Evolutionary conservation across 2,888 invertebrate species (phyloP), one percentile per base, ranked within the genome.

Genomic region (Bombyx huttoni): DNA sequence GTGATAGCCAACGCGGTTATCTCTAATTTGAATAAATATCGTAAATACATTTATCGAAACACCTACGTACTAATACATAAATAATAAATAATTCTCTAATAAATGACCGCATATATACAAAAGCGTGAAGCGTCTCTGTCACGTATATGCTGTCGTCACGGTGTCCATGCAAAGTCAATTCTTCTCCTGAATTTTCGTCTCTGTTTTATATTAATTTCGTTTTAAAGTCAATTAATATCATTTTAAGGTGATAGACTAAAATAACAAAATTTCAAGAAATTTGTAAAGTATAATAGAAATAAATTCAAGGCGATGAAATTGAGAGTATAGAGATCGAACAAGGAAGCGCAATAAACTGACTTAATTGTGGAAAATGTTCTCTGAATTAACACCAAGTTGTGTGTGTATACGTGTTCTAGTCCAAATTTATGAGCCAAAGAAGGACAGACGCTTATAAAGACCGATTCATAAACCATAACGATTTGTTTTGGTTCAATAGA

Each of bases 1-100:
- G 7, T 10, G 8, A 12, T 8, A 40, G 40, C 40, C 40, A 40
- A 10, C 40, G 12, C 8, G 40, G 40, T 12, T 40, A 40, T 40
- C 40, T 12, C 8, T 12, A 40, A 24, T 24, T 2, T 60, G 64
- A 66, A 63, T 58, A 60, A 62, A 63, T 63, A 63, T 63, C 63
- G 67, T 65, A 62, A 63, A 66, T 64, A 65, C 40, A 40, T 40
- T 40, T 61, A 64, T 57, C 56, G 56, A 61, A 64, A 70, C 60
- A 58, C 68, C 70, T 80, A 83, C 55, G 59, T 73, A 75, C 73
- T 81, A 81, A 77, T 70, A 56, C 73, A 78, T 79, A 85, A 85
- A 83, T 81, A 87, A 87, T 88, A 87, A 88, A 86, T 88, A 85
- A 75, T 81, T 77, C 80, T 66, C 67, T 75, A 67, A 65, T 50